Evolutionary conservation across 2,113 vertebrate species (phyloP).

Genomic region (Hylia prasina): DNA sequence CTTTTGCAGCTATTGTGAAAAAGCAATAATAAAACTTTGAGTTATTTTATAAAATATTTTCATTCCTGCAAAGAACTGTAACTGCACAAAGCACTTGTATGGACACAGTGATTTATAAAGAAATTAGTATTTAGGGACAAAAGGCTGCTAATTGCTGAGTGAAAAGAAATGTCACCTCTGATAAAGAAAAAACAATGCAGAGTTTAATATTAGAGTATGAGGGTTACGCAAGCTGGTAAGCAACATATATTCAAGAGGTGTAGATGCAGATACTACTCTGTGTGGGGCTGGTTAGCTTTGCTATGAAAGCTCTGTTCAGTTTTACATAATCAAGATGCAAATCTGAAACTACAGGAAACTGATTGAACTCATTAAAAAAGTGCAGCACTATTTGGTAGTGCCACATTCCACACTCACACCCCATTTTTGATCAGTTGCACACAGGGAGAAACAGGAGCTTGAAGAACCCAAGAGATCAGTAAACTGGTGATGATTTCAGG

Average conservation of each 20-base stretch:
- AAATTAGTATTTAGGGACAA: background rate
- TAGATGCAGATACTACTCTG: background rate
- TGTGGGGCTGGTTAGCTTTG: background rate
- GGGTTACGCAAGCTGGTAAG: background rate
- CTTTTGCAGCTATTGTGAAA: background rate
- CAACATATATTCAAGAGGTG: background rate
- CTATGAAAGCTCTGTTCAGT: background rate
- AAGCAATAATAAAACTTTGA: background rate
- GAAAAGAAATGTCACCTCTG: background rate
- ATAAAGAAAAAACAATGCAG: background rate
- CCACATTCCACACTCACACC: background rate
- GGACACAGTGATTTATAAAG: background rate
- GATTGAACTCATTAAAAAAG: background rate
- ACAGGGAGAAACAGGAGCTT: background rate
- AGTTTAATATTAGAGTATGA: background rate
- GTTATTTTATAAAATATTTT: background rate
- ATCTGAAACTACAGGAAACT: background rate
- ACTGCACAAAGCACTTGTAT: background rate
- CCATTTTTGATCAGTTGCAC: background rate
- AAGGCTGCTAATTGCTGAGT: background rate
- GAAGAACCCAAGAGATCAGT: background rate
- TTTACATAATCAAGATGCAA: background rate
- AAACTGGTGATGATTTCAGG: background rate
- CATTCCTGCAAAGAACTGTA: background rate
- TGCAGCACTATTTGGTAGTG: background rate